phyloP scores from a whole-genome alignment of 2,888 invertebrate species.

The Hydrotaea cyrtoneurina region DNA sequence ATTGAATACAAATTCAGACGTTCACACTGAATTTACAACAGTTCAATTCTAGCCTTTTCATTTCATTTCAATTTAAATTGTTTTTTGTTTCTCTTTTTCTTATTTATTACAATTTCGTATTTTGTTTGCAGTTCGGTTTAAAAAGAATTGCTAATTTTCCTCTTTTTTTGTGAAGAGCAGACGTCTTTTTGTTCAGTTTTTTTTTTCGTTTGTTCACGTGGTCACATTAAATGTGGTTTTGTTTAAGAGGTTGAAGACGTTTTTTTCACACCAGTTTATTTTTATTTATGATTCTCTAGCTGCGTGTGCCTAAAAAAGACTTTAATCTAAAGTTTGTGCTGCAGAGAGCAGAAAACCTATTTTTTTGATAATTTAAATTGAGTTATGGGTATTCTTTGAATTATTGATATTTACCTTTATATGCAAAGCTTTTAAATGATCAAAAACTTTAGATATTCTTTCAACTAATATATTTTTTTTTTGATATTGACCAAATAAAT shows the following conservation, averaged over 20 bases:
- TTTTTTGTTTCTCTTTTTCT: not conserved
- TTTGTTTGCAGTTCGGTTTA: not conserved
- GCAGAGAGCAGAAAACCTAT: too few relatives aligned
- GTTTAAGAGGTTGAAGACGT: not conserved
- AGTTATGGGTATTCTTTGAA: too few relatives aligned
- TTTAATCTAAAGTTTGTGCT: too few relatives aligned
- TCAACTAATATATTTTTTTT: too few relatives aligned
- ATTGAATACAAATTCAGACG: not conserved
- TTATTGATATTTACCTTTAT: too few relatives aligned
- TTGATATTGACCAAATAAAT: too few relatives aligned
- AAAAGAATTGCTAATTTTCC: conserved; percentile 30
- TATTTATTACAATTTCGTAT: not conserved
- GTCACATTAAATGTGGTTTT: not conserved
- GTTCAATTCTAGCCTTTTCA: not conserved
- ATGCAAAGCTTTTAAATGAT: too few relatives aligned
- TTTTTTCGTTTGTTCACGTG: not conserved
- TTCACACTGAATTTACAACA: conserved; percentile 17
- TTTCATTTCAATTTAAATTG: not conserved
- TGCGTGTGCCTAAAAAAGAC: not conserved
- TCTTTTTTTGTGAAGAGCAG: not conserved
- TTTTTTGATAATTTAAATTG: too few relatives aligned
- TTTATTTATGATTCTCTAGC: not conserved
- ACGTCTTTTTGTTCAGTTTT: not conserved
- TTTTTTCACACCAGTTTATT: not conserved
- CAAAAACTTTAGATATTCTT: too few relatives aligned